Evolutionary conservation across 2,113 vertebrate genomes (phyloP).

Genomic region (Macrotus californicus): DNA sequence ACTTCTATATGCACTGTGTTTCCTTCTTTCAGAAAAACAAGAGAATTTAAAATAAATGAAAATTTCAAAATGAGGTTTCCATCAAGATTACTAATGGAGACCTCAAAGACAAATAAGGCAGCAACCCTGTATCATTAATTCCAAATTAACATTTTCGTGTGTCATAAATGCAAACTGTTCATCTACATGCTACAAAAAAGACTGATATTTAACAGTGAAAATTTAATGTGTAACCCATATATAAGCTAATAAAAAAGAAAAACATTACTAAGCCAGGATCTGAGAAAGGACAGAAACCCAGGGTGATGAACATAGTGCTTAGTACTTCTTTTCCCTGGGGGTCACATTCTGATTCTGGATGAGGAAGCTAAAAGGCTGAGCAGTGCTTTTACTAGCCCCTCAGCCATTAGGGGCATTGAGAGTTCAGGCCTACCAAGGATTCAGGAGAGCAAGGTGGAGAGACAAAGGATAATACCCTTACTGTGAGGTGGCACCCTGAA

Average conservation of each 20-base stretch:
- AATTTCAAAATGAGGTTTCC: background rate
- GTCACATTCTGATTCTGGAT: background rate
- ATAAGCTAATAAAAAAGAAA: background rate
- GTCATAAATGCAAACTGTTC: background rate
- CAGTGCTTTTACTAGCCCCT: background rate
- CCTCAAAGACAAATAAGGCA: background rate
- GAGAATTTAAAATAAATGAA: conserved; percentile 38
- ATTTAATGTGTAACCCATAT: background rate
- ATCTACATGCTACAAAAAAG: background rate
- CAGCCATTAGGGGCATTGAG: background rate
- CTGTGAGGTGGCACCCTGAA: background rate
- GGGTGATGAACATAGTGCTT: background rate
- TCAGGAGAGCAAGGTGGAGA: rapidly evolving
- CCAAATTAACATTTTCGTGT: background rate
- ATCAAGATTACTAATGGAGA: background rate
- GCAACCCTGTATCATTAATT: background rate
- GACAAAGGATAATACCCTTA: background rate
- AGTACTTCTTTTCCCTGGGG: background rate
- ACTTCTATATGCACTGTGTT: conserved; percentile 96
- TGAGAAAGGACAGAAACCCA: background rate
- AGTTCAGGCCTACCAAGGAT: background rate
- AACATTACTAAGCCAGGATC: background rate
- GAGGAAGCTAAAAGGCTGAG: background rate
- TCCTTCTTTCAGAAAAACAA: conserved; percentile 80
- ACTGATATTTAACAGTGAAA: background rate